phyloP scores from a whole-genome alignment of 2,797 vertebrate species.

The Steatocranus sp. region DNA sequence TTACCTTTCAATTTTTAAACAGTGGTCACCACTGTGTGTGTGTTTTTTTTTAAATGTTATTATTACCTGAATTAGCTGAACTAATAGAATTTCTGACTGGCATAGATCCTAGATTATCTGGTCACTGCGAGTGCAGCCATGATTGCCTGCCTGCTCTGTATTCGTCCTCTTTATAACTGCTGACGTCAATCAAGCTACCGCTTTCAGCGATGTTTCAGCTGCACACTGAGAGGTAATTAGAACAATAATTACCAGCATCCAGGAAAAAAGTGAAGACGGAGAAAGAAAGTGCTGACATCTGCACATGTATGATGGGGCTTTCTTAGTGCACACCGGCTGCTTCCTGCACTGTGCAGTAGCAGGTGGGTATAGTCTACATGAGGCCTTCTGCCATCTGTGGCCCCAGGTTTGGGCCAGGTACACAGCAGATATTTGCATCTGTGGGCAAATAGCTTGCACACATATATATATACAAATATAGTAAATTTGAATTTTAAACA shows the following conservation, averaged over 20 bases:
- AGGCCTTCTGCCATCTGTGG: constrained; percentile 38
- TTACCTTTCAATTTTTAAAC: background rate
- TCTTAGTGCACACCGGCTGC: background rate
- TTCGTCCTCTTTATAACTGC: background rate
- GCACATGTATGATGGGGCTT: constrained; percentile 31
- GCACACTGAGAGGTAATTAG: constrained; percentile 49
- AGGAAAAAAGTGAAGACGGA: constrained; percentile 18
- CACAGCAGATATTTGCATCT: constrained; percentile 39
- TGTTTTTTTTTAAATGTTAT: rapidly evolving
- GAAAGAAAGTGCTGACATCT: constrained; percentile 59
- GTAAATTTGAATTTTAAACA: background rate
- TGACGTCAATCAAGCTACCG: background rate
- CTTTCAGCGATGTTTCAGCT: constrained; percentile 3
- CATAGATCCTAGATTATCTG: background rate
- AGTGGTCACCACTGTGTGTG: background rate
- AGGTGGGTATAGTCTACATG: constrained; percentile 35
- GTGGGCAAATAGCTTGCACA: background rate
- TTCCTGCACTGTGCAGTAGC: constrained; percentile 28
- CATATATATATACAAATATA: background rate
- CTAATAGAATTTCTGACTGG: background rate
- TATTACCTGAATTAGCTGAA: background rate
- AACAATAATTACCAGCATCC: constrained; percentile 41
- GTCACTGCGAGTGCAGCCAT: background rate
- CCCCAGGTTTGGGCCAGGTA: constrained; percentile 29
- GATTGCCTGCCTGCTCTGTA: background rate